phyloP scores from a whole-genome alignment of 2,888 invertebrate species.

The Epinotia ramella region DNA sequence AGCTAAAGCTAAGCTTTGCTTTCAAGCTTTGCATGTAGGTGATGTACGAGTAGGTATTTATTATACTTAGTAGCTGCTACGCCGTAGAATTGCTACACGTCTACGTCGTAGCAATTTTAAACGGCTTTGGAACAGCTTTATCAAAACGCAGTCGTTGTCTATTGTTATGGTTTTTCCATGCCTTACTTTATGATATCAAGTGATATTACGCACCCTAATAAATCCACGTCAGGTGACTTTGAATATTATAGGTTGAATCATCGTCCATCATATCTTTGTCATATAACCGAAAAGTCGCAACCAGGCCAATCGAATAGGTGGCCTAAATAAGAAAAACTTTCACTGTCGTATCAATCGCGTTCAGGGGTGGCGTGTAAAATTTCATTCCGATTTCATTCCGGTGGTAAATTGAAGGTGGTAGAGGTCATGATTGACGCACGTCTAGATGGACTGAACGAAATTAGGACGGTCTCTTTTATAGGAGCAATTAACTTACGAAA shows the following conservation, averaged over 20 bases:
- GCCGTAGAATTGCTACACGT: constrained; percentile 14
- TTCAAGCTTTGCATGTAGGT: too few relatives aligned
- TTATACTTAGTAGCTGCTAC: constrained; percentile 34
- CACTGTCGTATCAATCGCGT: constrained; percentile 20
- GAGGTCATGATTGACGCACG: constrained; percentile 37
- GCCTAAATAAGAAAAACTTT: constrained; percentile 9
- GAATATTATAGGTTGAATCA: not conserved
- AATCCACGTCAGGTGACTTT: not conserved
- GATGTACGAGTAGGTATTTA: too few relatives aligned
- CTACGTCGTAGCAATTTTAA: constrained; percentile 30
- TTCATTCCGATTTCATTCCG: constrained; percentile 36
- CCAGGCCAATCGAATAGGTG: not conserved
- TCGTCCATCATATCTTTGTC: not conserved
- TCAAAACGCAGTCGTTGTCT: too few relatives aligned
- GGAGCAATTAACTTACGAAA: constrained; percentile 37
- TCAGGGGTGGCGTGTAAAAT: constrained; percentile 20
- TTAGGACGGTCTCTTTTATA: constrained; percentile 38
- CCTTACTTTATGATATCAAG: not conserved
- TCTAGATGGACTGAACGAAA: constrained; percentile 40
- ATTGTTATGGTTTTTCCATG: not conserved
- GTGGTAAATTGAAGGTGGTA: constrained; percentile 37
- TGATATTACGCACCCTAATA: too few relatives aligned
- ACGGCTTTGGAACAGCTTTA: too few relatives aligned
- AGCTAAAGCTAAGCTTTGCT: too few relatives aligned
- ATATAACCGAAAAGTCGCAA: not conserved